Conservation (phyloP, 2,888 invertebrate genomes). For the Drosophila niveifrons region DNA sequence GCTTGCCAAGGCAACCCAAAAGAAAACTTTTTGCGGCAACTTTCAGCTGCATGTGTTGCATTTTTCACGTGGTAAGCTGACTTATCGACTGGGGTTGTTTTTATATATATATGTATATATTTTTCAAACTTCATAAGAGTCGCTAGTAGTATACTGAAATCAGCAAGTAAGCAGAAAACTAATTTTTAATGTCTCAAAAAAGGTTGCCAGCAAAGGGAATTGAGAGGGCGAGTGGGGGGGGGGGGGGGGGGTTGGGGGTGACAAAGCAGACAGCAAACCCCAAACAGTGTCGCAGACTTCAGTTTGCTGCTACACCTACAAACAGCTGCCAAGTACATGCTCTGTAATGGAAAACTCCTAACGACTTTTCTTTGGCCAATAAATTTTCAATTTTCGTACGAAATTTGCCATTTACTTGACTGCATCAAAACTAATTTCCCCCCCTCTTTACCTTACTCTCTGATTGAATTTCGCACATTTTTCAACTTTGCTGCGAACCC, state of each 20-base stretch:
- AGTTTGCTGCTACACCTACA: neutral
- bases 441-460: constrained; percentile 1
- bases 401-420: constrained; percentile 63
- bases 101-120: no score
- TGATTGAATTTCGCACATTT: constrained; percentile 29
- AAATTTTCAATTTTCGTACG: constrained; percentile 65
- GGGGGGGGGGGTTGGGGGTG: no score
- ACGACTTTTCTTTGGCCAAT: constrained; percentile 60
- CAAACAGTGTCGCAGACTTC: no score
- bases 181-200: constrained; percentile 59
- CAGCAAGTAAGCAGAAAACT: constrained; percentile 56
- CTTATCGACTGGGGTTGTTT: neutral
- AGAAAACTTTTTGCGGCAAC: constrained; percentile 59
- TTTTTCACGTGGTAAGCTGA: constrained; percentile 25
- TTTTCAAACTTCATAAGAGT: no score
- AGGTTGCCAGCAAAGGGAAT: constrained; percentile 11
- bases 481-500: constrained; percentile 21
- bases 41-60: constrained; percentile 72
- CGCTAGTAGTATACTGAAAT: constrained; percentile 20
- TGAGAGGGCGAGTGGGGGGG: no score
- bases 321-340: constrained; percentile 33
- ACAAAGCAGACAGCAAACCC: no score
- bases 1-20: neutral
- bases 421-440: constrained; percentile 57
- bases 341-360: constrained; percentile 26